Evolutionary conservation across 30 jellyfish, hydroid and myxozoan genomes (phyloP), one percentile per base, ranked within the genome.

Genomic region (Mastigias papua): DNA sequence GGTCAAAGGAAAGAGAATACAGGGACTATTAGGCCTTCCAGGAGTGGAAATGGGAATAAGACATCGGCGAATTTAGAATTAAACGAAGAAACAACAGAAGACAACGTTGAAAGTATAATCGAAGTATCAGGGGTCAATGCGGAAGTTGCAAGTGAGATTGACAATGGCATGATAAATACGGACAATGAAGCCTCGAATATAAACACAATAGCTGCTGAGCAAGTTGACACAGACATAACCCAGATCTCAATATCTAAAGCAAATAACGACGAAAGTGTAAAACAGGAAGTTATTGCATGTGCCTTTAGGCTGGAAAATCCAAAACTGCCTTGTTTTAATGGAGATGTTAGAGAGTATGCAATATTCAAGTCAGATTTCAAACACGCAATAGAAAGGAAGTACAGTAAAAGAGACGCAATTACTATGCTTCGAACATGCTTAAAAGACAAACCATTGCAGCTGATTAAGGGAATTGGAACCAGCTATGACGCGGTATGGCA

Each of bases 401-500:
- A 75, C 80, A 87, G 65, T 1, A 63, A 63, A 51, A 66, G 91
- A 27, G 96, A 87, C 57, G 90, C 90, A 28, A 77, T 69, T 15
- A 64, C 86, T 31, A 78, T 67, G 70, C 81, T 87, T 29, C 80
- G 90, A 19, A 75, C 86, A 20, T 75, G 96, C 61, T 74, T 86
- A 62, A 73, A 60, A 34, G 89, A 73, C 54, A 86, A 60, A 66
- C 94, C 94, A 23, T 76, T 86, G 90, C 91, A 76, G 51, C 64
- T 86, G 75, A 73, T 86, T 20, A 86, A 86, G 61, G 89, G 89
- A 54, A 76, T 87, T 48, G 88, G 84, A 49, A 21, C 81, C 33
- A 92, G 78, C 72, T 78, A 78, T 60, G 93, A 91, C 37, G 93
- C 86, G 19, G 82, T 80, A 9, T 85, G 90, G 96, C 89, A 68